phyloP scores from a whole-genome alignment of 2,888 invertebrate species.

The Torymus tubicola region DNA sequence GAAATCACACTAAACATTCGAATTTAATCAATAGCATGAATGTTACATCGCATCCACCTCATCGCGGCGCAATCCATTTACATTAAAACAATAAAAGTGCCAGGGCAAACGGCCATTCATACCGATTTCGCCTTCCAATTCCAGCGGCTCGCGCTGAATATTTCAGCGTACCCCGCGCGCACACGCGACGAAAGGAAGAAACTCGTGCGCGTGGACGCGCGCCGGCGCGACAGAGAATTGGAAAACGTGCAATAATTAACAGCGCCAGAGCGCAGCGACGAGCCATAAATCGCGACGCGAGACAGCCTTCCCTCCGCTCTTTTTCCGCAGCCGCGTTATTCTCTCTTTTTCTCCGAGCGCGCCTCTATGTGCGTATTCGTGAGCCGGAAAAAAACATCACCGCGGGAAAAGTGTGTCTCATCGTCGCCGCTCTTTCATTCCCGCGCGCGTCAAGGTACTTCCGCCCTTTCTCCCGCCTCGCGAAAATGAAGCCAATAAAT shows the following conservation, averaged over 20 bases:
- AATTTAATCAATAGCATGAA: no score
- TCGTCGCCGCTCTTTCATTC: slow-evolving; percentile 23
- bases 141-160: slow-evolving; percentile 16
- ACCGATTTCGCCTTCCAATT: slow-evolving; percentile 23
- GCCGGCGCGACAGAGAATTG: slow-evolving; percentile 34
- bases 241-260: slow-evolving; percentile 48
- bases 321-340: background rate
- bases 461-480: slow-evolving; percentile 18
- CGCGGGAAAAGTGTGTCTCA: background rate
- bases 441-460: slow-evolving; percentile 18
- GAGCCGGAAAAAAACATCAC: background rate
- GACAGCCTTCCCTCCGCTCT: background rate
- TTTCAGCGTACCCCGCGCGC: slow-evolving; percentile 1
- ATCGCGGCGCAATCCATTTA: background rate
- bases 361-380: background rate
- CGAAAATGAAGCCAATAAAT: slow-evolving; percentile 72
- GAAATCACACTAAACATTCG: no score
- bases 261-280: slow-evolving; percentile 18
- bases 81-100: slow-evolving; percentile 24
- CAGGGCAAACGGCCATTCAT: slow-evolving; percentile 27
- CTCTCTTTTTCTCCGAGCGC: slow-evolving; percentile 3
- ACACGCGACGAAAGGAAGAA: slow-evolving; percentile 19
- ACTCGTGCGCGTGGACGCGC: no score
- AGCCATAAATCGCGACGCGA: slow-evolving; percentile 40
- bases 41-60: background rate